phyloP scores from a whole-genome alignment of 2,888 invertebrate species.

The Pyrrhosoma nymphula region DNA sequence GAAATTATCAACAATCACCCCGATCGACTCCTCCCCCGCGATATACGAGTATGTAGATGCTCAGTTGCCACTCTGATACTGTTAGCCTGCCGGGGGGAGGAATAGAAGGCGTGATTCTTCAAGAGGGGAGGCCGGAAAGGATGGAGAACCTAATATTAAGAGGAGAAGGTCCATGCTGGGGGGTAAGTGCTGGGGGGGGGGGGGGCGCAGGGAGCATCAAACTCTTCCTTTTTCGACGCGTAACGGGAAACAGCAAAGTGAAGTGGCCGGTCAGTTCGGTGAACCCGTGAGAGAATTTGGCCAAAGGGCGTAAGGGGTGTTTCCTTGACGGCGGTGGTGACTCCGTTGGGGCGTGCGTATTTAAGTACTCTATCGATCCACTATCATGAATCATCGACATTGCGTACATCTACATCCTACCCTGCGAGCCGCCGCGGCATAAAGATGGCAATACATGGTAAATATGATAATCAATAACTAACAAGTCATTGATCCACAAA shows the following conservation, averaged over 20 bases:
- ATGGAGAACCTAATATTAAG: not conserved
- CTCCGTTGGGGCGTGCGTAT: not conserved
- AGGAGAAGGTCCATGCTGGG: slow-evolving; percentile 4
- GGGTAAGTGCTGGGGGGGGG: too few species aligned
- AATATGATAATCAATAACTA: too few species aligned
- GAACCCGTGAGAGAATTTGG: slow-evolving; percentile 63
- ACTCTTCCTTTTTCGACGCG: slow-evolving; percentile 9
- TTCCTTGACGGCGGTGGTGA: not conserved
- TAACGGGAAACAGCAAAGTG: slow-evolving; percentile 28
- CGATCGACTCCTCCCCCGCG: too few species aligned
- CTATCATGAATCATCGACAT: too few species aligned
- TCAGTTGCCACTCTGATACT: not conserved
- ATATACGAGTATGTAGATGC: not conserved
- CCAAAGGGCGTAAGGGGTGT: not conserved
- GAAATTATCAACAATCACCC: not conserved
- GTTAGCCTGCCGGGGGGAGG: not conserved
- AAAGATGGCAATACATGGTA: too few species aligned
- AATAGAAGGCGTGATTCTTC: not conserved
- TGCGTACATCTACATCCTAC: too few species aligned
- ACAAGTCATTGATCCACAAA: too few species aligned
- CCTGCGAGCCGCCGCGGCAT: too few species aligned
- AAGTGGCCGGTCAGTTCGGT: slow-evolving; percentile 50
- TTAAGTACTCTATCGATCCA: too few species aligned
- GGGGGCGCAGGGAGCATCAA: too few species aligned
- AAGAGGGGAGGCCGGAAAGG: not conserved